Conservation (phyloP, 2,888 invertebrate species). For the Stegophylla sp. region DNA sequence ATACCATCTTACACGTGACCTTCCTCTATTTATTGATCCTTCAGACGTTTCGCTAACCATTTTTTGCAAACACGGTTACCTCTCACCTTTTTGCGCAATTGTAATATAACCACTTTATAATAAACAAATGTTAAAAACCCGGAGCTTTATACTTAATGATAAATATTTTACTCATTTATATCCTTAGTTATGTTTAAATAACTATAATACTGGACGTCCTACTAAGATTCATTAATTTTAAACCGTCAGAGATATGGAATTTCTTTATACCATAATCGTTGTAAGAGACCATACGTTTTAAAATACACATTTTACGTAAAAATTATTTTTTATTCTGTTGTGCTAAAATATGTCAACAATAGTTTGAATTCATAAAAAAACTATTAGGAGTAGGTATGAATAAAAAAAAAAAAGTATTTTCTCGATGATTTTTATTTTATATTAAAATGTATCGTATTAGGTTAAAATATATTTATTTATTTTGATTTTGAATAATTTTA, state of each 20-base stretch:
- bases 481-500: neutral
- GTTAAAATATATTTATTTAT: neutral
- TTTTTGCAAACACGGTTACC: neutral
- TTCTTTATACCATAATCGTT: too few relatives aligned
- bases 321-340: too few relatives aligned
- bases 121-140: neutral
- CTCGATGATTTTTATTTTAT: too few relatives aligned
- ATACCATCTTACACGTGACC: constrained; percentile 13
- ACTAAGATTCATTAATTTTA: too few relatives aligned
- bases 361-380: too few relatives aligned
- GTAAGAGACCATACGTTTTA: too few relatives aligned
- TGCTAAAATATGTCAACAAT: too few relatives aligned
- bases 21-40: constrained; percentile 31
- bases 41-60: constrained; percentile 13
- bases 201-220: neutral
- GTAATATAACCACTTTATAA: neutral
- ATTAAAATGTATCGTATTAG: too few relatives aligned
- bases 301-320: too few relatives aligned
- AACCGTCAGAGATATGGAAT: too few relatives aligned
- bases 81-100: constrained; percentile 2
- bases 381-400: too few relatives aligned
- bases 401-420: too few relatives aligned
- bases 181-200: neutral
- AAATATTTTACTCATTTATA: neutral
- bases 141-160: neutral